Percentiles rank a stretch among this genome's conserved stretches.
phyloP scores from a whole-genome alignment of 2,888 invertebrate genomes.

The Parapristionchus giblindavisi region DNA sequence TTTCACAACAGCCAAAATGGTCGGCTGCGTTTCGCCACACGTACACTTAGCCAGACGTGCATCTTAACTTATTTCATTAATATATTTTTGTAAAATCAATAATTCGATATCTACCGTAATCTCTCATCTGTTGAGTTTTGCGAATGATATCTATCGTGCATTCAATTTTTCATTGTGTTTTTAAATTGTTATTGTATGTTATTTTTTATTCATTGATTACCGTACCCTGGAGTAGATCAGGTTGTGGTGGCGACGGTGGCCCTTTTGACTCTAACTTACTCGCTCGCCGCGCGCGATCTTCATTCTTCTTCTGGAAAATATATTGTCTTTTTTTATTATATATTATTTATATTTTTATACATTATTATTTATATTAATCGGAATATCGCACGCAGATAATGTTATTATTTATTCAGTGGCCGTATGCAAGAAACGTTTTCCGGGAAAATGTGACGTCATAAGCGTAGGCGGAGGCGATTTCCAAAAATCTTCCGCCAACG shows the following conservation, averaged over 20 bases:
- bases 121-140: not conserved
- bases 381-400: no score
- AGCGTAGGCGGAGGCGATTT: no score
- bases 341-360: not conserved
- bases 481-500: no score
- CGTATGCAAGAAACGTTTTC: no score
- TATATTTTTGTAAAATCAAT: no score
- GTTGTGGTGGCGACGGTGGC: conserved; percentile 53
- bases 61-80: conserved; percentile 50
- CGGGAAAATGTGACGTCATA: no score
- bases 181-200: not conserved
- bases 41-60: conserved; percentile 60
- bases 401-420: no score
- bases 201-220: not conserved
- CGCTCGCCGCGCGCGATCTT: conserved; percentile 50
- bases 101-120: no score
- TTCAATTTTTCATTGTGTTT: not conserved
- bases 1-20: conserved; percentile 2
- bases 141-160: not conserved
- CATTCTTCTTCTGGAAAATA: conserved; percentile 53
- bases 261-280: conserved; percentile 51
- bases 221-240: conserved; percentile 58
- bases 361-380: no score
- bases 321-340: not conserved
- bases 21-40: conserved; percentile 47